Conservation (phyloP, 2,797 vertebrate species). For the Phrynocephalus guinanensis region DNA sequence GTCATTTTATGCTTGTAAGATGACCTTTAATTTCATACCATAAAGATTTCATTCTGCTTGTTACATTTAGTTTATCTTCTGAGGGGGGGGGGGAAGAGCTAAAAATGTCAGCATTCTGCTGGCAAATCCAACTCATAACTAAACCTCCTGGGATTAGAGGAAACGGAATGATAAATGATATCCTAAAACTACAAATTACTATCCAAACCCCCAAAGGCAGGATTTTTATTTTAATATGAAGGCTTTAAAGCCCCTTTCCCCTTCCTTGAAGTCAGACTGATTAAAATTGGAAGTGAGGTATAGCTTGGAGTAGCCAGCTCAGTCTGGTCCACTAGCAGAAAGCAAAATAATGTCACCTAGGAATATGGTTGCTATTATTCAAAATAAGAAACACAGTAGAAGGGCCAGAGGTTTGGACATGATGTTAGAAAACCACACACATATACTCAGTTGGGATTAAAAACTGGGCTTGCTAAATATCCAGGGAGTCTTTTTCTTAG, state of each 20-base stretch:
- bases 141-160: conserved; percentile 28
- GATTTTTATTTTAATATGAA: conserved; percentile 34
- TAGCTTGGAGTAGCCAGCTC: conserved; percentile 17
- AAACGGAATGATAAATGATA: conserved; percentile 44
- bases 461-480: background rate
- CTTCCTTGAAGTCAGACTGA: conserved; percentile 18
- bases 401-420: background rate
- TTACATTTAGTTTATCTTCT: conserved; percentile 38
- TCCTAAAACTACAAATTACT: conserved; percentile 43
- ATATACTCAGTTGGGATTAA: background rate
- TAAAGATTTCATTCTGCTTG: conserved; percentile 30
- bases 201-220: conserved; percentile 24
- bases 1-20: conserved; percentile 28
- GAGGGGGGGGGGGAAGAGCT: background rate
- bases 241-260: conserved; percentile 7
- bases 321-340: background rate
- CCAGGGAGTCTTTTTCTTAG: background rate
- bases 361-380: background rate
- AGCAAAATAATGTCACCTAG: background rate
- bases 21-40: conserved; percentile 37
- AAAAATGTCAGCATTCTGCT: conserved; percentile 31
- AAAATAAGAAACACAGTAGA: background rate
- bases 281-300: conserved; percentile 19
- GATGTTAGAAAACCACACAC: background rate
- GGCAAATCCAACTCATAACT: conserved; percentile 25